Evolutionary conservation across 2,888 invertebrate genomes (phyloP).

Genomic region (Xanthostigma xanthostigma): DNA sequence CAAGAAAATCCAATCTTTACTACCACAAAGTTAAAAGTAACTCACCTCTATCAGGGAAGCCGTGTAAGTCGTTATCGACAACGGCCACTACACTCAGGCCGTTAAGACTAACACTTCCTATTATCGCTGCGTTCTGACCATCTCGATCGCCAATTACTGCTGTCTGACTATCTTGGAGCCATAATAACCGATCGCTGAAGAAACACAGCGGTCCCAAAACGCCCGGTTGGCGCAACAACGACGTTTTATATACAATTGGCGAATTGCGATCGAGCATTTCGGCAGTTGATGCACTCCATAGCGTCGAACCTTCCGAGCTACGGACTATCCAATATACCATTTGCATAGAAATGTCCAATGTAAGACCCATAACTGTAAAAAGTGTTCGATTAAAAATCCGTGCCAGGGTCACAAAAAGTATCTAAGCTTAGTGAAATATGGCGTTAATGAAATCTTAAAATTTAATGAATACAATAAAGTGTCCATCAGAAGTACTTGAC

Average conservation of each 20-base stretch:
- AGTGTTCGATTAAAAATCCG: background rate
- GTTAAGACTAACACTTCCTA: constrained; percentile 46
- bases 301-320: constrained; percentile 58
- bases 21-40: background rate
- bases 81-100: constrained; percentile 56
- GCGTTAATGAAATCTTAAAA: background rate
- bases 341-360: constrained; percentile 62
- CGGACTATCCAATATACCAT: constrained; percentile 74
- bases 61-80: constrained; percentile 51
- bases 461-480: background rate
- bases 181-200: constrained; percentile 67
- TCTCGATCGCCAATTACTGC: constrained; percentile 61
- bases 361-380: constrained; percentile 63
- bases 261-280: constrained; percentile 29
- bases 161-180: constrained; percentile 61
- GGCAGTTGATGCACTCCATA: constrained; percentile 55
- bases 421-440: background rate
- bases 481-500: too few relatives aligned
- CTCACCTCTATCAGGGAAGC: constrained; percentile 38
- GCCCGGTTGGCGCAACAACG: constrained; percentile 16
- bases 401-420: background rate
- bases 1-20: too few relatives aligned
- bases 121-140: constrained; percentile 55
- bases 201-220: constrained; percentile 63
- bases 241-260: background rate